These are phyloP conservation scores for Capitulum mitella DNA, from an alignment of 2,888 invertebrate genomes.

Conservation along the genomic window DNA sequence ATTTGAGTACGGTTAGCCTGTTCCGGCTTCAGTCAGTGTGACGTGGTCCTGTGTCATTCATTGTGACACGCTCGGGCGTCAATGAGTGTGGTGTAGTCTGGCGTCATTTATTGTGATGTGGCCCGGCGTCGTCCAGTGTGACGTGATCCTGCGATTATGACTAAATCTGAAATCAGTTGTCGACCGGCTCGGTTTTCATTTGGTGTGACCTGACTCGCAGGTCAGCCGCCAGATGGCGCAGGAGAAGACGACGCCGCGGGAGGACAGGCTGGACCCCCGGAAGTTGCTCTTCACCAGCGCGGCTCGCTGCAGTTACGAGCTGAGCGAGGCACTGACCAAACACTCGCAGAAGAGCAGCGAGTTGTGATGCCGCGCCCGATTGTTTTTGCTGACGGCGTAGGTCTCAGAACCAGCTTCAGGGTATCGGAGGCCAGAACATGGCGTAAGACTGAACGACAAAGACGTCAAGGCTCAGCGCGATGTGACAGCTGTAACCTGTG, in stretches of 20 bases:
- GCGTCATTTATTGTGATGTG: not conserved
- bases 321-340: not conserved
- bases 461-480: no score
- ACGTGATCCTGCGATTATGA: not conserved
- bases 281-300: not conserved
- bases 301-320: not conserved
- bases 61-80: not conserved
- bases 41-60: not conserved
- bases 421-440: no score
- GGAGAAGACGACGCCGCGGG: not conserved
- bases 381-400: no score
- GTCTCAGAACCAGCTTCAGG: no score
- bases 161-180: not conserved
- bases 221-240: not conserved
- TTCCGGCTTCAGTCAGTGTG: not conserved
- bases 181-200: not conserved
- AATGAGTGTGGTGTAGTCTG: no score
- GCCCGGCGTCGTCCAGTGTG: not conserved
- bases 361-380: not conserved
- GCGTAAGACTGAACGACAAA: no score
- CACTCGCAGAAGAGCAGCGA: not conserved
- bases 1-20: no score
- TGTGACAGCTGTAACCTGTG: no score
- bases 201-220: not conserved
- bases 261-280: not conserved